These are phyloP conservation scores for Pimephales promelas DNA, from an alignment of 2,113 vertebrate genomes.

Conservation along the genomic window DNA sequence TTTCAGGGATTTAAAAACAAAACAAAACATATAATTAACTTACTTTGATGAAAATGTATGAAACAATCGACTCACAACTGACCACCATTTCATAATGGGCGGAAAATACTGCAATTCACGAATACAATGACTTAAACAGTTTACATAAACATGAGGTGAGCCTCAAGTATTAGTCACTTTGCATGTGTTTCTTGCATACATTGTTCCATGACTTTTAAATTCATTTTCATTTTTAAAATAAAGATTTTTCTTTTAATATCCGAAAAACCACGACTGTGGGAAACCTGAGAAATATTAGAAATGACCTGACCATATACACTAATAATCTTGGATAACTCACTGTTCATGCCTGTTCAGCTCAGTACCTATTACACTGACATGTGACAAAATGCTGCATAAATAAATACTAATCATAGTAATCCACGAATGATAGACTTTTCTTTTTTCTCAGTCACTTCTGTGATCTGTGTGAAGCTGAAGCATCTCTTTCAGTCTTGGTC, in stretches of 20 bases:
- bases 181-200: background rate
- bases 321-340: background rate
- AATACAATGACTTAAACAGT: background rate
- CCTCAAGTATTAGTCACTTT: background rate
- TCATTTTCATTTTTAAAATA: too few relatives aligned
- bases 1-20: too few relatives aligned
- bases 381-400: background rate
- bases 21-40: too few relatives aligned
- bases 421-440: background rate
- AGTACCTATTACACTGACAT: background rate
- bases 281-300: background rate
- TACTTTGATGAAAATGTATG: background rate
- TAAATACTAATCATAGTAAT: background rate
- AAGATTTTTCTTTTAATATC: too few relatives aligned
- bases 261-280: too few relatives aligned
- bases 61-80: background rate
- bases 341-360: background rate
- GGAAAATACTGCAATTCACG: background rate
- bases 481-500: conserved; percentile 9
- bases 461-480: background rate
- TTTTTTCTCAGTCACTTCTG: background rate
- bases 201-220: too few relatives aligned
- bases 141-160: background rate
- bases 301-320: background rate
- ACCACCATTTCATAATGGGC: background rate